Evolutionary conservation across 2,888 invertebrate species (phyloP), one percentile per base, ranked within the genome.

Genomic region (Malthinus flaveolus): DNA sequence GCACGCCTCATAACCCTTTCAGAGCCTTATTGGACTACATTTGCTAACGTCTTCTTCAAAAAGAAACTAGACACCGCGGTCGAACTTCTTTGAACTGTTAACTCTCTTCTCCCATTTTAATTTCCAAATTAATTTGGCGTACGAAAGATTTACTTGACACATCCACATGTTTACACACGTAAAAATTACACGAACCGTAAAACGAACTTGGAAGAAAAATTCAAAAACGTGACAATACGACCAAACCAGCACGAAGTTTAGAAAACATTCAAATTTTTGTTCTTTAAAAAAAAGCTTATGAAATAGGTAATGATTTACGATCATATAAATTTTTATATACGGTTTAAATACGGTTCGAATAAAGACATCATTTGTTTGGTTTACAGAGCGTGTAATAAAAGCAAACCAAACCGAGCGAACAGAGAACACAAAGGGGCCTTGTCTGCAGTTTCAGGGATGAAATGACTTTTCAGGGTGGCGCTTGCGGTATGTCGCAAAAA

Each of bases 311-410:
- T 66, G 66, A 68, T 68, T 68, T 68, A 65, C 58, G 61, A 42
- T 59, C 42, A 56, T 56, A 61, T 66, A 68, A 67, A 67, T 64
- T 66, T 66, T 62, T 59, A 61, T 62, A 63, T 54, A 66, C 62
- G 49, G 59, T 65, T 59, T 63, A 58, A 64, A 64, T 61, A 62
- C 58, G 60, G 56, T 62, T 62, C 54, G 50, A 64, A 65, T 72
- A 72, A 72, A 71, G 68, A 72, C 69, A 69, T 71, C 70, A 73
- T 75, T 75, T 75, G 73, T 73, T 68, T 71, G 71, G 71, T 73
- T 70, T 71, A 71, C 71, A 70, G 70, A 71, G 73, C 73, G 70
- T 72, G 72, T 71, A 75, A 75, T 75, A 75, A 75, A 73, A 71
- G 63, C 66, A 68, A 69, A 68, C 67, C 70, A 65, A 59, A 56